phyloP scores from a whole-genome alignment of 2,113 vertebrate genomes.

The Stegostoma tigrinum region DNA sequence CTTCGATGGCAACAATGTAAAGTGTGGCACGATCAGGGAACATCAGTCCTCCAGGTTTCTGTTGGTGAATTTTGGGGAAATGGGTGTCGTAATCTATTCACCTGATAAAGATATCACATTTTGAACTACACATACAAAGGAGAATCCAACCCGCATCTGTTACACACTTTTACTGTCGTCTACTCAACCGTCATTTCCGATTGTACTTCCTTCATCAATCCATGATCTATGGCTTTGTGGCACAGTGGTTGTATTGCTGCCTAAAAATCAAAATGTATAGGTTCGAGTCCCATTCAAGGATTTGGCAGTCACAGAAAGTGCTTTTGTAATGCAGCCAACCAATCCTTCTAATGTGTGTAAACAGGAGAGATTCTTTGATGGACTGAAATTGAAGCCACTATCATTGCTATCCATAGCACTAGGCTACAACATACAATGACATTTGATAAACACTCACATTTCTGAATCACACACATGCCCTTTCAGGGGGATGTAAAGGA shows the following conservation, averaged over 20 bases:
- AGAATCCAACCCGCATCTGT: slow-evolving; percentile 52
- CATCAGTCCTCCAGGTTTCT: slow-evolving; percentile 97
- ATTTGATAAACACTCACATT: slow-evolving; percentile 22
- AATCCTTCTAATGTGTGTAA: too few relatives aligned
- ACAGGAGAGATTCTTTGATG: too few relatives aligned
- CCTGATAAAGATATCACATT: slow-evolving; percentile 75
- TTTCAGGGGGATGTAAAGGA: neutral
- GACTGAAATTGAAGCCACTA: too few relatives aligned
- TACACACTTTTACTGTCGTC: slow-evolving; percentile 49
- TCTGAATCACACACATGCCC: slow-evolving; percentile 27
- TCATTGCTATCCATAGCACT: neutral
- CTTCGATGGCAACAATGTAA: slow-evolving; percentile 94
- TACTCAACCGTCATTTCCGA: slow-evolving; percentile 44
- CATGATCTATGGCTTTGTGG: too few relatives aligned
- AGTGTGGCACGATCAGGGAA: slow-evolving; percentile 95
- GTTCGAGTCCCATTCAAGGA: too few relatives aligned
- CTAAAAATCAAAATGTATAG: too few relatives aligned
- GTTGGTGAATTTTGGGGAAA: slow-evolving; percentile 74
- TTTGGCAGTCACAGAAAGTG: too few relatives aligned
- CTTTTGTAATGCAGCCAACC: too few relatives aligned
- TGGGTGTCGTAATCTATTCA: slow-evolving; percentile 72
- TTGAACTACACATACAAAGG: slow-evolving; percentile 65
- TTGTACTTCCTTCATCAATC: neutral
- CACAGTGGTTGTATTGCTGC: too few relatives aligned
- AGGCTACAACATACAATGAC: slow-evolving; percentile 37